Conservation (phyloP, 2,888 invertebrate species). For the Drosophila mulleri region DNA sequence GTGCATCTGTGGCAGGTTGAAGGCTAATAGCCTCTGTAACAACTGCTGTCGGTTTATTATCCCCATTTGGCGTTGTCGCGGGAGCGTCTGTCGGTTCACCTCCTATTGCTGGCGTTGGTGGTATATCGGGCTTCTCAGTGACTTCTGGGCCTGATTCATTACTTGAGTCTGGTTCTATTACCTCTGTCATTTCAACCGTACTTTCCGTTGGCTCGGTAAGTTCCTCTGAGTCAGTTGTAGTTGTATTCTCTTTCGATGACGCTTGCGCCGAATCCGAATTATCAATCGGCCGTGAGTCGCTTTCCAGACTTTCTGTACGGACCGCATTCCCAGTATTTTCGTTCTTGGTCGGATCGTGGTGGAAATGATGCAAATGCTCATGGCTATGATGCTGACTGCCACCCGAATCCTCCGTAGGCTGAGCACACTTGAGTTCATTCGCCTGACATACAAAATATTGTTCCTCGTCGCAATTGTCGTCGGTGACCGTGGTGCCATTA, state of each 20-base stretch:
- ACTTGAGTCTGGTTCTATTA: background rate
- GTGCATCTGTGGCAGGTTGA: too few species aligned
- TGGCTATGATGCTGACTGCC: slow-evolving; percentile 52
- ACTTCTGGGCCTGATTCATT: too few species aligned
- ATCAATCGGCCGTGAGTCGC: slow-evolving; percentile 66
- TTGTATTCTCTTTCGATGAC: background rate
- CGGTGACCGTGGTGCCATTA: slow-evolving; percentile 43
- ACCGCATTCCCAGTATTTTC: slow-evolving; percentile 16
- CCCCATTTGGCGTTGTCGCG: too few species aligned
- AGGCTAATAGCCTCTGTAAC: too few species aligned
- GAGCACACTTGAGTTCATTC: slow-evolving; percentile 37
- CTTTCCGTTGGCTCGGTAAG: background rate
- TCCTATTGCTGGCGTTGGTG: too few species aligned
- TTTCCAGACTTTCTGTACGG: slow-evolving; percentile 37
- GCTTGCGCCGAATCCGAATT: slow-evolving; percentile 57
- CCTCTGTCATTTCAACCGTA: fast-evolving
- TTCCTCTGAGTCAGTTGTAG: background rate
- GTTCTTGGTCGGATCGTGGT: slow-evolving; percentile 51
- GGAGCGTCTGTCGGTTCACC: too few species aligned
- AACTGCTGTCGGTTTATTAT: too few species aligned
- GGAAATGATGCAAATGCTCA: slow-evolving; percentile 74
- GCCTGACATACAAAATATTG: slow-evolving; percentile 61
- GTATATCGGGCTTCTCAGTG: too few species aligned
- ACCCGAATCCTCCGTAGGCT: background rate
- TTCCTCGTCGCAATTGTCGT: slow-evolving; percentile 61